A percentile compares a stretch with the other conserved stretches of the same genome.
phyloP scores from a whole-genome alignment of 2,113 vertebrate genomes.

The Spheniscus mendiculus region DNA sequence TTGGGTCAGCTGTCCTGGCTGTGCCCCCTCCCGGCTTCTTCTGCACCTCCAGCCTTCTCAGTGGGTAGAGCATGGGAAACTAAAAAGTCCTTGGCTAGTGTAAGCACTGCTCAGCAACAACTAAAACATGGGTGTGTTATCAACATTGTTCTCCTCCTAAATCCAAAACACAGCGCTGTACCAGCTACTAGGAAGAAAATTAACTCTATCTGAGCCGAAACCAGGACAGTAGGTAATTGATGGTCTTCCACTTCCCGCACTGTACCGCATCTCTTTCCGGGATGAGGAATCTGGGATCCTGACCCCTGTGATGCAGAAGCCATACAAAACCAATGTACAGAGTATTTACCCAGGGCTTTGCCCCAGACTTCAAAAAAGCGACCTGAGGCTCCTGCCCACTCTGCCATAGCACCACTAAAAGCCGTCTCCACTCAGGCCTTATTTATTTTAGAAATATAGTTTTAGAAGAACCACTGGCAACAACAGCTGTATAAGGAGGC shows the following conservation, averaged over 20 bases:
- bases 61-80: too few relatives aligned
- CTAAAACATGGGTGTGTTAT: too few relatives aligned
- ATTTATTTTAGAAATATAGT: neutral
- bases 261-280: neutral
- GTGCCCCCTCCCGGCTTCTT: too few relatives aligned
- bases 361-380: neutral
- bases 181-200: too few relatives aligned
- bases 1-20: too few relatives aligned
- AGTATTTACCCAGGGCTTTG: neutral
- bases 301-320: accelerated
- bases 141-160: too few relatives aligned
- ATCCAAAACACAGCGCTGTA: too few relatives aligned
- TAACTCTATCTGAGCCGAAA: too few relatives aligned
- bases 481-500: neutral
- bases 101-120: too few relatives aligned
- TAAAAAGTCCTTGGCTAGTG: too few relatives aligned
- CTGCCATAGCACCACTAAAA: neutral
- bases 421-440: neutral
- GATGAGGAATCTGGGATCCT: neutral
- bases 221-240: neutral
- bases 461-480: neutral
- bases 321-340: neutral
- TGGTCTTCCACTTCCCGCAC: neutral
- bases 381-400: neutral
- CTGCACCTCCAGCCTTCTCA: too few relatives aligned